Conservation (phyloP, 37 sponge, comb jelly and placozoan species). For the Tethya wilhelma region DNA sequence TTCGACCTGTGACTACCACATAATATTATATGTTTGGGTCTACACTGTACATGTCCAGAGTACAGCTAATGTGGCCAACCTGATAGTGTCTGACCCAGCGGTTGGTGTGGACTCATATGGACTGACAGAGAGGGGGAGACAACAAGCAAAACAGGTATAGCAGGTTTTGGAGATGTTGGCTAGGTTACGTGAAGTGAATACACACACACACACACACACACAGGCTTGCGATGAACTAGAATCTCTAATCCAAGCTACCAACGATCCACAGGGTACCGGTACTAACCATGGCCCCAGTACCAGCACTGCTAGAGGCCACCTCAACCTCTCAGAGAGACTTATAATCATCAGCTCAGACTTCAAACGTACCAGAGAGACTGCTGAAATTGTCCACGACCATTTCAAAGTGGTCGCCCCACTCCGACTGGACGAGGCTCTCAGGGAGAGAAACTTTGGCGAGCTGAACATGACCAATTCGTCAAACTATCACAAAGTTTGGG, state of each 20-base stretch:
- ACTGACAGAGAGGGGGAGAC: conserved; percentile 28
- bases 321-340: background rate
- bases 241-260: too few species aligned
- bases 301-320: too few species aligned
- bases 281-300: too few species aligned
- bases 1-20: too few species aligned
- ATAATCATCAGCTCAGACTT: conserved; percentile 22
- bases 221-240: too few species aligned
- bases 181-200: too few species aligned
- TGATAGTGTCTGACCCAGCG: conserved; percentile 49
- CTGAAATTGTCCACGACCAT: conserved; percentile 9
- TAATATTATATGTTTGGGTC: too few species aligned
- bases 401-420: background rate
- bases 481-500: background rate
- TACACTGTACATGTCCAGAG: too few species aligned
- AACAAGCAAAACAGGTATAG: conserved; percentile 40
- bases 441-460: conserved; percentile 21
- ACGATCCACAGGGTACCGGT: too few species aligned
- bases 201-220: too few species aligned
- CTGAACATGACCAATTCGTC: background rate
- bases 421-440: background rate
- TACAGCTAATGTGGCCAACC: conserved; percentile 33
- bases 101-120: conserved; percentile 38
- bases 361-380: conserved; percentile 34
- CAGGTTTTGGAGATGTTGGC: background rate